phyloP scores from a whole-genome alignment of 2,797 vertebrate genomes.

The Monodelphis domestica region DNA sequence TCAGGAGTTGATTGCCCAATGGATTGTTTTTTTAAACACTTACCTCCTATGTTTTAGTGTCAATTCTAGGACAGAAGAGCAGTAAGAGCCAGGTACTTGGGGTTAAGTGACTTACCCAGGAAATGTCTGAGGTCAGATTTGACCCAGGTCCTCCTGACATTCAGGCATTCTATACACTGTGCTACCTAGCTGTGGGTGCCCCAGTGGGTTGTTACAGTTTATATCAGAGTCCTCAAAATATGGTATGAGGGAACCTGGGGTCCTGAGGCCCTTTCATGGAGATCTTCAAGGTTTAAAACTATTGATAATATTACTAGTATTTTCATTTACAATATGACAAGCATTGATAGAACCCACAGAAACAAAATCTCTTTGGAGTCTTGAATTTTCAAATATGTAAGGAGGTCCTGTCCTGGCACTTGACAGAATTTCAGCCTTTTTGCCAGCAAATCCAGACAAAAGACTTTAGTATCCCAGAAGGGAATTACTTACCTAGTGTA shows the following conservation, averaged over 20 bases:
- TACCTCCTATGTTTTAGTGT: too few relatives aligned
- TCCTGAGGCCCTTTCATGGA: neutral
- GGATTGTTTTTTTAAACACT: too few relatives aligned
- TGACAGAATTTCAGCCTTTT: neutral
- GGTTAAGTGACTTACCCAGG: too few relatives aligned
- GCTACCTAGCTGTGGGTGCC: too few relatives aligned
- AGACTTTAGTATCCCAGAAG: neutral
- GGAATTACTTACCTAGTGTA: neutral
- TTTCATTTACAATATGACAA: neutral
- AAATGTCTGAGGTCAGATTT: too few relatives aligned
- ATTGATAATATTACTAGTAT: neutral
- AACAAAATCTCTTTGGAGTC: neutral
- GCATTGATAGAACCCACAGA: neutral
- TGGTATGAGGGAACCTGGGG: neutral
- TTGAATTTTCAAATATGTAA: neutral
- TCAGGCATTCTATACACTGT: too few relatives aligned
- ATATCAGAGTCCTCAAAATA: neutral
- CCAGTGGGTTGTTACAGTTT: neutral
- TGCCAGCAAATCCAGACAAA: neutral
- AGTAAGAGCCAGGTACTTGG: too few relatives aligned
- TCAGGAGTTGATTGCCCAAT: neutral
- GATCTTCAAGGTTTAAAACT: neutral
- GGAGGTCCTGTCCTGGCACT: neutral
- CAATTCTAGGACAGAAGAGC: too few relatives aligned
- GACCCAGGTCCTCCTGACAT: too few relatives aligned